These are phyloP conservation scores for Hydropsyche betteni DNA, from an alignment of 2,888 invertebrate genomes.

Conservation along the genomic window DNA sequence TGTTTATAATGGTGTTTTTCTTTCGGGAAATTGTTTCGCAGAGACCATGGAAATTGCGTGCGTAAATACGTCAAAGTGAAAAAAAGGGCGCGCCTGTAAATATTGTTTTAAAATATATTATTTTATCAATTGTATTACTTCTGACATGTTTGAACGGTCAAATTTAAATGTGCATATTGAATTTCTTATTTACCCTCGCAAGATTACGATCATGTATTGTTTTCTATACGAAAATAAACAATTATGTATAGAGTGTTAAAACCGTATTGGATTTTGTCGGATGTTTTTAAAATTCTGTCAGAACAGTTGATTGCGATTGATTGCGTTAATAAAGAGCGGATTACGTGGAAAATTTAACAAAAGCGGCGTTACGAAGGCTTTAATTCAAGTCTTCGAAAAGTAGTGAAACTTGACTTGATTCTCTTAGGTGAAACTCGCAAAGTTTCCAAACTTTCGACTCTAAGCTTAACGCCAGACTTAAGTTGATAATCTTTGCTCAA, in stretches of 20 bases:
- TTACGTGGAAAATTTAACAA: neutral
- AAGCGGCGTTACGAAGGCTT: neutral
- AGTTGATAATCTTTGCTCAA: neutral
- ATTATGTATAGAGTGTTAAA: too few relatives aligned
- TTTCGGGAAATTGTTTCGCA: neutral
- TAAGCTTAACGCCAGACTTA: neutral
- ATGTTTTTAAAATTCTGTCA: too few relatives aligned
- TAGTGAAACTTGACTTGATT: conserved; percentile 3
- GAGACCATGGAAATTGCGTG: neutral
- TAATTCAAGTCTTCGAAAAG: conserved; percentile 12
- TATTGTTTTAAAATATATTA: too few relatives aligned
- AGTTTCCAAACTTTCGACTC: neutral
- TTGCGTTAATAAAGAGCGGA: neutral
- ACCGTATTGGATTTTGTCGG: too few relatives aligned
- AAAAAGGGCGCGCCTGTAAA: neutral
- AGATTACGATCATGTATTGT: too few relatives aligned
- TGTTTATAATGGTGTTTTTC: neutral
- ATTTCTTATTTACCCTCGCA: too few relatives aligned
- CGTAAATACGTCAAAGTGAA: neutral
- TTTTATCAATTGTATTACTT: too few relatives aligned
- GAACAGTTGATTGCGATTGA: too few relatives aligned
- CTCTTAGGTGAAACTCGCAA: conserved; percentile 1
- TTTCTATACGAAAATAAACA: too few relatives aligned
- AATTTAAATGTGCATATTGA: too few relatives aligned
- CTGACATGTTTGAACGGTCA: too few relatives aligned